phyloP scores from a whole-genome alignment of 64 coral and sea anemone species.

The Exaiptasia diaphana region DNA sequence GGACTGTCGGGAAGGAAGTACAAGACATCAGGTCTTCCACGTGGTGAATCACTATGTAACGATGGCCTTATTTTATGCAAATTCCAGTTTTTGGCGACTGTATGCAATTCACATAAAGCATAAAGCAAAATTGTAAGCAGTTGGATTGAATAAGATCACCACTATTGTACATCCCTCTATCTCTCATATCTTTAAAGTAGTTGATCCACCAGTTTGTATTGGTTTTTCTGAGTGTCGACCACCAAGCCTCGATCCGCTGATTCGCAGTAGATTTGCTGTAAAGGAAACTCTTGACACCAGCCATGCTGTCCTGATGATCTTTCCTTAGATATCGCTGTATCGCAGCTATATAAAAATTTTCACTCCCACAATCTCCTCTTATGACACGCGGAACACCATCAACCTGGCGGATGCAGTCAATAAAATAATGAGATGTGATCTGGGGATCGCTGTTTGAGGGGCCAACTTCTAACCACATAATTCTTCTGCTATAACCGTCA shows the following conservation, averaged over 20 bases:
- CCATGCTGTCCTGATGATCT: neutral
- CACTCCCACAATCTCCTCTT: neutral
- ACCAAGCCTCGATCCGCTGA: conserved; percentile 50
- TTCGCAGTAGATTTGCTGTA: conserved; percentile 40
- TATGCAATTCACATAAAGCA: conserved; percentile 34
- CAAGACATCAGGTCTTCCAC: conserved; percentile 45
- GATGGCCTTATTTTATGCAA: conserved; percentile 30
- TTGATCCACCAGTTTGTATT: conserved; percentile 48
- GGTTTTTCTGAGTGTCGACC: conserved; percentile 15
- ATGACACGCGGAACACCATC: neutral
- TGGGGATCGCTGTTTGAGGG: neutral
- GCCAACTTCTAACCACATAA: neutral
- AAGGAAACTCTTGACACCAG: conserved; percentile 14
- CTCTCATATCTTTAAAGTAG: conserved; percentile 39
- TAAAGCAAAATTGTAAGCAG: conserved; percentile 36
- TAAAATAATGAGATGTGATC: neutral
- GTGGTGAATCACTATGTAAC: conserved; percentile 29
- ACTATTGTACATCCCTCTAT: conserved; percentile 7
- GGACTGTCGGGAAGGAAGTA: conserved; percentile 34
- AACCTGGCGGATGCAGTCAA: neutral
- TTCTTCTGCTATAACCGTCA: conserved; percentile 8
- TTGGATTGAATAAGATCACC: conserved; percentile 33
- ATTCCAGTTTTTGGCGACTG: conserved; percentile 30
- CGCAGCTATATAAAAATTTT: neutral
- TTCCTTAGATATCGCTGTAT: conserved; percentile 2